These are phyloP conservation scores for Uromys caudimaculatus DNA, from an alignment of 2,797 vertebrate genomes.

Conservation along the genomic window DNA sequence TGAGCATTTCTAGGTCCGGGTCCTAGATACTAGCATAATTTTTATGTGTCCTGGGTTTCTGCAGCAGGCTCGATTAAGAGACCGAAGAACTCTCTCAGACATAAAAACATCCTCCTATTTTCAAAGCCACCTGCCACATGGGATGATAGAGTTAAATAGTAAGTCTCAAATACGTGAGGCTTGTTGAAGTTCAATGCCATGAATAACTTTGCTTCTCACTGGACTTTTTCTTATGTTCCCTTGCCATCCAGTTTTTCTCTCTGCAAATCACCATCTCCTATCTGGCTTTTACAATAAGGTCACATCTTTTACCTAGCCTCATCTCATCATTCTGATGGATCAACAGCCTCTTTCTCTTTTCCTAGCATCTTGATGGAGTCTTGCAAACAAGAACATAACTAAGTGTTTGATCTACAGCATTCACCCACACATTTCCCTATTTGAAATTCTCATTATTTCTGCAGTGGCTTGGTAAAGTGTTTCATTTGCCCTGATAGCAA, in stretches of 20 bases:
- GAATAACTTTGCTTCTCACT: not conserved
- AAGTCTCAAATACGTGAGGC: not conserved
- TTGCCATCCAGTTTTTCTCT: not conserved
- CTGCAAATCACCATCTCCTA: not conserved
- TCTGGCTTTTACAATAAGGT: not conserved
- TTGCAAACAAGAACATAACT: not conserved
- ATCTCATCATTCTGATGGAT: not conserved
- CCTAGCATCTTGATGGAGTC: not conserved
- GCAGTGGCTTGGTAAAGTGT: not conserved
- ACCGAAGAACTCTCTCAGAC: not conserved
- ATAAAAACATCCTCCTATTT: not conserved
- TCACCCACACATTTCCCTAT: not conserved
- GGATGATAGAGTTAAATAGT: not conserved
- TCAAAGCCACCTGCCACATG: not conserved
- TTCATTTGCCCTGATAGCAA: not conserved
- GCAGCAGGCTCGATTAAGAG: not conserved
- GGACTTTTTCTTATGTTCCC: not conserved
- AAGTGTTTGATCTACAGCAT: not conserved
- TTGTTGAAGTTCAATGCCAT: not conserved
- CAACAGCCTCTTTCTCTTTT: not conserved
- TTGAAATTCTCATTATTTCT: not conserved
- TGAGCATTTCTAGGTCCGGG: not conserved
- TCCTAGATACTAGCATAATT: not conserved
- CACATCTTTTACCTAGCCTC: not conserved
- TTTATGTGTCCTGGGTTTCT: not conserved